Evolutionary conservation across 2,888 invertebrate genomes (phyloP).

Genomic region (Eristalinus sepulchralis): DNA sequence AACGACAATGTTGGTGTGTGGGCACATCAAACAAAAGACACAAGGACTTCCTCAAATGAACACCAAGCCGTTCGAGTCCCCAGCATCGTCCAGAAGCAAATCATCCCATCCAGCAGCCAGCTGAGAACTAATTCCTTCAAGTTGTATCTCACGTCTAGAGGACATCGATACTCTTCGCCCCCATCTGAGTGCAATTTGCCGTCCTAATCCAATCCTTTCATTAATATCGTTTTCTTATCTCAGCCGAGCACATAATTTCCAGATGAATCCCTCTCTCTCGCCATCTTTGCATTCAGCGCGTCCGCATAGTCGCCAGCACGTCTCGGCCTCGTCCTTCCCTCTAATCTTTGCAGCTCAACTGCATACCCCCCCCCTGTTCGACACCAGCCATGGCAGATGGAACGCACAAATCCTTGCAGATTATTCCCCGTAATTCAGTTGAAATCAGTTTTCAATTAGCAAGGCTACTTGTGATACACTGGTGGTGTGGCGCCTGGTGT

Average conservation of each 20-base stretch:
- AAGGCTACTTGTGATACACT: slow-evolving; percentile 28
- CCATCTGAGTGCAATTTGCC: neutral
- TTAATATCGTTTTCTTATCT: slow-evolving; percentile 42
- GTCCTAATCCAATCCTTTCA: slow-evolving; percentile 29
- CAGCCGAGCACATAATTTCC: slow-evolving; percentile 9
- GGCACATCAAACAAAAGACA: neutral
- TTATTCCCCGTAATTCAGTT: slow-evolving; percentile 48
- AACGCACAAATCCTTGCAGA: slow-evolving; percentile 31
- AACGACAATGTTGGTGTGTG: too few relatives aligned
- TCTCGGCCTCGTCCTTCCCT: neutral
- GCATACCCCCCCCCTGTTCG: neutral
- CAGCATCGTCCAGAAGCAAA: neutral
- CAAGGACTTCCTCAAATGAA: neutral
- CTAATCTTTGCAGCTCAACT: slow-evolving; percentile 3
- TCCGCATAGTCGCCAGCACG: neutral
- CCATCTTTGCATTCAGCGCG: neutral
- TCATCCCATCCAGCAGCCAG: neutral
- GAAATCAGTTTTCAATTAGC: slow-evolving; percentile 54
- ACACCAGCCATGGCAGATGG: neutral
- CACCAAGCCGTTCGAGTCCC: neutral
- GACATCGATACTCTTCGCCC: neutral
- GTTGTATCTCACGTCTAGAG: neutral
- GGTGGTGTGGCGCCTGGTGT: neutral
- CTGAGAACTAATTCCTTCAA: neutral
- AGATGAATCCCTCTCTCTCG: slow-evolving; percentile 1